Evolutionary conservation across 2,113 vertebrate genomes (phyloP), one percentile per base, ranked within the genome.

Genomic region (Rafetus swinhoei): DNA sequence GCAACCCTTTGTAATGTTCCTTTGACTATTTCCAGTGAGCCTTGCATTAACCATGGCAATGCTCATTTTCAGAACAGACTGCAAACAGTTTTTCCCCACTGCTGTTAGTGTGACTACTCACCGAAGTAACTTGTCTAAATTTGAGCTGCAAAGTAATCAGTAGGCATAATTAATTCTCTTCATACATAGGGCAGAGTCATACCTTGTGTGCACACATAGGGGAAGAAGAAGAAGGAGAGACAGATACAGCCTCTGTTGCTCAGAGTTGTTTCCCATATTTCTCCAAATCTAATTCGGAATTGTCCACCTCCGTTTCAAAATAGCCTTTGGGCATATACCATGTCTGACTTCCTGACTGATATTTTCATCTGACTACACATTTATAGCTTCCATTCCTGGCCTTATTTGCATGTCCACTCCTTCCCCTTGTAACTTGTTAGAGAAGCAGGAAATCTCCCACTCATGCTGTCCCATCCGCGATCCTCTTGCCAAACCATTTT

Each of bases 341-440:
- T 53, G 82, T 93, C 89, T 84, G 84, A 86, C 69, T 90, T 39
- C 76, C 53, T 14, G n/a, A 19, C 32, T 52, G 2, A 35, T 32
- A 65, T 19, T 22, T 7, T n/a, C 19, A 79, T 79, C 52, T n/a
- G 29, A 32, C 8, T 22, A 32, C 4, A 14, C 32, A 53, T 84
- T 84, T 21, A 24, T 19, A 84, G 53, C 9, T 69, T 69, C 12
- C 32, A 35, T 32, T n/a, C 29, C 7, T 54, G 12, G 29, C 12
- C 39, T 76, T 5, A 45, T 39, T 45, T 76, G 19, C 6, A 12
- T 76, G 35, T 45, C 72, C 22, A 5, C 12, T 76, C 21, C 22
- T 9, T 54, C 81, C 65, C 5, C 55, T 62, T 77, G 11, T 56
- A 77, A 25, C 8, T n/a, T 53, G 5, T 62, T 45, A 22, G 35